Evolutionary conservation across 2,888 invertebrate genomes (phyloP).

Genomic region (Stratiomys singularior): DNA sequence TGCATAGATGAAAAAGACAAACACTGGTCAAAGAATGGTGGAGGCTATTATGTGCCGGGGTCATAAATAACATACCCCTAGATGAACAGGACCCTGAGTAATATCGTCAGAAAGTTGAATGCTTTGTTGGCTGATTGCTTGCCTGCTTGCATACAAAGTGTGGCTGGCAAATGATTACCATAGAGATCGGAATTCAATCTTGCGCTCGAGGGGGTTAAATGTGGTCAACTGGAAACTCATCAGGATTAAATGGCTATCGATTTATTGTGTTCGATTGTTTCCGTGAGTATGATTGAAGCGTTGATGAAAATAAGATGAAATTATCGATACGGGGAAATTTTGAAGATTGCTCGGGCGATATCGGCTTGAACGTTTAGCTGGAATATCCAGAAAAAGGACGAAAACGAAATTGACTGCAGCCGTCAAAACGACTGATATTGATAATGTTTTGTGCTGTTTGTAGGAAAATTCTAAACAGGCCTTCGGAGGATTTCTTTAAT

Average conservation of each 20-base stretch:
- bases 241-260: slow-evolving; percentile 17
- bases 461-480: no score
- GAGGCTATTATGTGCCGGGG: not conserved
- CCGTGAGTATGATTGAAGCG: not conserved
- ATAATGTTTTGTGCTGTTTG: no score
- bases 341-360: no score
- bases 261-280: slow-evolving; percentile 12
- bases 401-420: no score
- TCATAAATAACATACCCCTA: slow-evolving; percentile 31
- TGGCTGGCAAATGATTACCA: not conserved
- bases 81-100: not conserved
- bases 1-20: slow-evolving; percentile 7
- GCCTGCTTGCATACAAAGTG: not conserved
- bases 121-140: not conserved
- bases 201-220: not conserved
- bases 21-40: slow-evolving; percentile 19
- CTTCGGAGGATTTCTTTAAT: no score
- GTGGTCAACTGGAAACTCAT: slow-evolving; percentile 26
- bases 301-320: not conserved
- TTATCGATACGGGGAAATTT: no score
- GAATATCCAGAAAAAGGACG: no score
- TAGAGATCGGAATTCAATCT: not conserved
- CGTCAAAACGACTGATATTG: no score
- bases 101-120: slow-evolving; percentile 3
- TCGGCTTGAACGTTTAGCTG: no score